Evolutionary conservation across 2,888 invertebrate species (phyloP).

Genomic region (Zygaena filipendulae): DNA sequence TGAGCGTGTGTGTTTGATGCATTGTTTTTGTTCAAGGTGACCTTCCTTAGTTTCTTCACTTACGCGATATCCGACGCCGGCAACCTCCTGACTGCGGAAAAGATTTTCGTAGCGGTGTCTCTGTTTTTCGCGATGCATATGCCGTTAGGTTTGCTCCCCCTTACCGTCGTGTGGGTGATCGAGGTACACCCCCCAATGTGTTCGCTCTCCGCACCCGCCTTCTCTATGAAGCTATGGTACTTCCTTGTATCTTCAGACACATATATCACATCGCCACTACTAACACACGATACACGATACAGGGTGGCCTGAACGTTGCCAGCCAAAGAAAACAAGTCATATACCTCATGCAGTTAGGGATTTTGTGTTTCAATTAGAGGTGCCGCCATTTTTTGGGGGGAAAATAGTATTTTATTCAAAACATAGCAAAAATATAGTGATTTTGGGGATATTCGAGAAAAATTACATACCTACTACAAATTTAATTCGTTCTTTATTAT

Average conservation of each 20-base stretch:
- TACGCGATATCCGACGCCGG: conserved; percentile 76
- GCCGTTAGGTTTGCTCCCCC: conserved; percentile 84
- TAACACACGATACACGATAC: conserved; percentile 15
- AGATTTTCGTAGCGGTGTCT: conserved; percentile 87
- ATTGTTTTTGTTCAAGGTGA: conserved; percentile 71
- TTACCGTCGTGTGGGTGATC: conserved; percentile 77
- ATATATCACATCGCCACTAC: conserved; percentile 29
- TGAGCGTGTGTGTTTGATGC: too few relatives aligned
- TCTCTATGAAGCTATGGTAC: conserved; percentile 43
- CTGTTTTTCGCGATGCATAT: conserved; percentile 89
- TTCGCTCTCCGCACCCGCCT: too few relatives aligned
- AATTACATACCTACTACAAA: too few relatives aligned
- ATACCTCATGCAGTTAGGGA: too few relatives aligned
- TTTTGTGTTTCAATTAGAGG: too few relatives aligned
- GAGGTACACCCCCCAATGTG: conserved; percentile 71
- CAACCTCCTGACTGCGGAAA: conserved; percentile 81
- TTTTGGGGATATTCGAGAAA: too few relatives aligned
- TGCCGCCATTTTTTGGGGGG: too few relatives aligned
- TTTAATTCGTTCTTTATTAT: too few relatives aligned
- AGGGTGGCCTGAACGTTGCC: too few relatives aligned
- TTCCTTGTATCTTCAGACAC: conserved; percentile 29
- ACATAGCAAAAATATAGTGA: too few relatives aligned
- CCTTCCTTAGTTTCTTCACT: conserved; percentile 85
- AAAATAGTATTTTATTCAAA: too few relatives aligned
- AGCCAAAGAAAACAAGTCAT: too few relatives aligned